phyloP scores from a whole-genome alignment of 2,797 vertebrate species.

The Hafferia zeledoni region DNA sequence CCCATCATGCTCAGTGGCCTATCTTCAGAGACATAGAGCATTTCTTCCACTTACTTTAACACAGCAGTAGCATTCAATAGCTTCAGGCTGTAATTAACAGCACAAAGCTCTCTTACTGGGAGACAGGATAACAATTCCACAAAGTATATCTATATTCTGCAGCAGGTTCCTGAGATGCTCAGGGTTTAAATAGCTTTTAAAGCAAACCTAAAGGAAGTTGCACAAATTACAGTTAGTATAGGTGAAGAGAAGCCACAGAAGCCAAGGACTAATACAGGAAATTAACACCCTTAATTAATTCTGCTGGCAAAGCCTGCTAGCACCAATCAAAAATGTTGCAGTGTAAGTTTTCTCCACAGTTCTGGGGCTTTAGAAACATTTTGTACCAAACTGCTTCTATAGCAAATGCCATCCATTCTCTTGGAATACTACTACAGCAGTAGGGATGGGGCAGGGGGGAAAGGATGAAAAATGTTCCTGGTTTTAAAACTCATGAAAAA shows the following conservation, averaged over 20 bases:
- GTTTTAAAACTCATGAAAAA: background rate
- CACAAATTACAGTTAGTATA: constrained; percentile 31
- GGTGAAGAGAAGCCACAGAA: constrained; percentile 55
- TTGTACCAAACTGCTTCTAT: background rate
- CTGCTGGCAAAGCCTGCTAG: background rate
- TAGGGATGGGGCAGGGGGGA: background rate
- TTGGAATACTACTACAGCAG: background rate
- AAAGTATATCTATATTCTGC: constrained; percentile 51
- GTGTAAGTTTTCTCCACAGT: background rate
- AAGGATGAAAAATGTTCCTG: background rate
- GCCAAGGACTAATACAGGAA: constrained; percentile 41
- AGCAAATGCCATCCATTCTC: background rate
- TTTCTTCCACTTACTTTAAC: constrained; percentile 65
- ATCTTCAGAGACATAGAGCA: background rate
- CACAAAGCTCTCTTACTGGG: constrained; percentile 68
- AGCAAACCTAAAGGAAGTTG: constrained; percentile 37
- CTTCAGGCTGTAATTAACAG: constrained; percentile 71
- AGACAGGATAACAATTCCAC: constrained; percentile 53
- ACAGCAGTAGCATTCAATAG: constrained; percentile 47
- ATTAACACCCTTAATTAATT: constrained; percentile 63
- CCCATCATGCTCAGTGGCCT: constrained; percentile 33
- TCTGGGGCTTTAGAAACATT: background rate
- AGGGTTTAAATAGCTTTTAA: constrained; percentile 52
- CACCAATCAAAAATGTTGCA: constrained; percentile 1
- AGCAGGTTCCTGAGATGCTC: constrained; percentile 23